Evolutionary conservation across 2,113 vertebrate species (phyloP), one percentile per base, ranked within the genome.

Genomic region (Callithrix jacchus): DNA sequence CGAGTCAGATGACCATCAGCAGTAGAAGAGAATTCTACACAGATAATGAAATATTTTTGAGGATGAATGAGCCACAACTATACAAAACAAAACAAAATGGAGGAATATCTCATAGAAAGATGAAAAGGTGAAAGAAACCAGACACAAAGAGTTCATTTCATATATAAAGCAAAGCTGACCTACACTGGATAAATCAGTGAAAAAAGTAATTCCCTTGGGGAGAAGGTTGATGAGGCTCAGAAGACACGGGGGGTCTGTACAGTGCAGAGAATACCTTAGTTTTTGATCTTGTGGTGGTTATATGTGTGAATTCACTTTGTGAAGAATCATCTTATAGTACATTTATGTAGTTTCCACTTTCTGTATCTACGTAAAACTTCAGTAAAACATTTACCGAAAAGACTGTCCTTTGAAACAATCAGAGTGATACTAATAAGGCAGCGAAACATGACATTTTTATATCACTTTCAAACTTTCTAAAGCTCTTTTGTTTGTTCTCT

Each of bases 131-230:
- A 52, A 18, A 35, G 23, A 11, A 27, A 17, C 23, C 47, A n/a
- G 25, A 27, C 5, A 54, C 9, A 10, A n/a, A 16, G 32, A 21
- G 14, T 21, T 35, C 21, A 10, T 1, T 64, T 64, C 5, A 14
- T 32, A 68, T 68, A 17, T 25, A 73, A 73, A 20, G n/a, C n/a
- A 93, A 40, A 68, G 4, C 25, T 4, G 30, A 47, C 2, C 32
- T 23, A 27, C 10, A 0, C 21, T 6, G 45, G 2, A 9, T 13
- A 4, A 2, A 14, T 3, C 81, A n/a, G 6, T 0, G 13, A 49
- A 9, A 42, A 71, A 9, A 20, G 4, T 8, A 25, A 14, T 2
- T 27, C 40, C 42, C 35, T 1, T 16, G 73, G 30, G 18, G 10
- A 52, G 35, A 45, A 79, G 52, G 32, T 17, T 30, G 21, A 17